Evolutionary conservation across 2,113 vertebrate species (phyloP).

Genomic region (Scatophagus argus): DNA sequence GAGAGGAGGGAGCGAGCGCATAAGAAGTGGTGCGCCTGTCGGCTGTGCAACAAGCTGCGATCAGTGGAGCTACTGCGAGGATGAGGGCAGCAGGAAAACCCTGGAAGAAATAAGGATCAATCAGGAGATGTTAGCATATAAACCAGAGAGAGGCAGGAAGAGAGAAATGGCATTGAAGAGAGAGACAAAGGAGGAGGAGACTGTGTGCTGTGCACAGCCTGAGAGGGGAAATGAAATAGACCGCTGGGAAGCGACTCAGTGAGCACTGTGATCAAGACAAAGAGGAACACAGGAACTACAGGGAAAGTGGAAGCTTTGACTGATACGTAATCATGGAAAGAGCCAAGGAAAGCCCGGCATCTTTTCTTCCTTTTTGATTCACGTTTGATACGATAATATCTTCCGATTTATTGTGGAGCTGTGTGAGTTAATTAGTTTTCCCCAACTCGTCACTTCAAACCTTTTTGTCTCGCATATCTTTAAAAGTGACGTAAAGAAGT

Average conservation of each 20-base stretch:
- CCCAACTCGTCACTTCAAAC: conserved; percentile 29
- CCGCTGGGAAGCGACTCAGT: conserved; percentile 29
- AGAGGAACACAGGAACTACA: conserved; percentile 18
- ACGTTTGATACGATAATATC: conserved; percentile 19
- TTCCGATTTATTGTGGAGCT: conserved; percentile 1
- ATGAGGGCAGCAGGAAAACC: conserved; percentile 29
- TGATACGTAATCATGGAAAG: conserved; percentile 9
- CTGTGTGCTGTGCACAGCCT: conserved; percentile 29
- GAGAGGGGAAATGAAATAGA: conserved; percentile 46
- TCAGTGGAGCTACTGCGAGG: conserved; percentile 38
- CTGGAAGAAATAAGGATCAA: conserved; percentile 49
- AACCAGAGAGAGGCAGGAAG: conserved; percentile 33
- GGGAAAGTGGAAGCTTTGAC: conserved; percentile 44
- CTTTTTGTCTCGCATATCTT: conserved; percentile 12
- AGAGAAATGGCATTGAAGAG: conserved; percentile 12
- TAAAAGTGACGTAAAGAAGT: conserved; percentile 46
- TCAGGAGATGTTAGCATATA: conserved; percentile 48
- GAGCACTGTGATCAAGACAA: conserved; percentile 32
- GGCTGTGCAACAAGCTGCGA: conserved; percentile 65
- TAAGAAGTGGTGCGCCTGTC: conserved; percentile 16
- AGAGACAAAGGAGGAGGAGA: conserved; percentile 52
- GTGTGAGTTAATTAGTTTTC: conserved; percentile 35
- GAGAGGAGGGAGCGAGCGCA: conserved; percentile 15
- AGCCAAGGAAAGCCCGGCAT: conserved; percentile 3
- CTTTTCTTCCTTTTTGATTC: conserved; percentile 4